These are phyloP conservation scores for Steinernema khuongi DNA, from an alignment of 1,140 invertebrate genomes.

Conservation along the genomic window DNA sequence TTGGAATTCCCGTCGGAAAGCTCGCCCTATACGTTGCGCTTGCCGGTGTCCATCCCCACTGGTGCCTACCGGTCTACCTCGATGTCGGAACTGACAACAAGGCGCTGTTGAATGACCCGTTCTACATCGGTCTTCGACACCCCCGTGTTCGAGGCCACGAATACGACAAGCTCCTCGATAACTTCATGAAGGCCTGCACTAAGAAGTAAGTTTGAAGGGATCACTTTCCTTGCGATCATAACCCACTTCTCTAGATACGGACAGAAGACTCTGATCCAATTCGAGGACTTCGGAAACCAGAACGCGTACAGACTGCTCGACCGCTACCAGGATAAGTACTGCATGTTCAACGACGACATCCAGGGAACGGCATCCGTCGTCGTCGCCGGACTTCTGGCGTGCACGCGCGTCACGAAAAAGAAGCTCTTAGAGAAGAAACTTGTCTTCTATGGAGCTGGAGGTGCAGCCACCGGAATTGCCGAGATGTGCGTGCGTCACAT, in stretches of 20 bases:
- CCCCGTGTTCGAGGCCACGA: conserved; percentile 75
- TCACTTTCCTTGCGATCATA: conserved; percentile 13
- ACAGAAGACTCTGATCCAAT: conserved; percentile 66
- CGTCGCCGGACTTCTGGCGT: conserved; percentile 79
- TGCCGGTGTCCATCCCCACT: conserved; percentile 84
- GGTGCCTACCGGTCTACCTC: conserved; percentile 81
- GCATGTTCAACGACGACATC: conserved; percentile 95
- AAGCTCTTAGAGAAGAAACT: conserved; percentile 75
- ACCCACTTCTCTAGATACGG: conserved; percentile 60
- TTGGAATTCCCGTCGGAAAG: conserved; percentile 93
- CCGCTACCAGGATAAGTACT: conserved; percentile 78
- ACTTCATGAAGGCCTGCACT: conserved; percentile 93
- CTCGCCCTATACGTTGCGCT: conserved; percentile 83
- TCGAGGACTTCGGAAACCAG: conserved; percentile 90
- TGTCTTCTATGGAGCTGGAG: conserved; percentile 85
- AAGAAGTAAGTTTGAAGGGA: conserved; percentile 58
- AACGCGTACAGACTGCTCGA: conserved; percentile 86
- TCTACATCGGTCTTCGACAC: conserved; percentile 87
- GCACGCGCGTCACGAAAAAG: conserved; percentile 72
- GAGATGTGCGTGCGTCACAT: conserved; percentile 79
- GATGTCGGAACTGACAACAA: conserved; percentile 89
- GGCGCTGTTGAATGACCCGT: conserved; percentile 78
- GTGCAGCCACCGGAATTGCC: conserved; percentile 67
- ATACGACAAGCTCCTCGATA: conserved; percentile 92
- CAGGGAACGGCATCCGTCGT: conserved; percentile 89